These are phyloP conservation scores for Hydrozoanthus tunicans DNA, from an alignment of 64 coral and sea anemone genomes.

Conservation along the genomic window DNA sequence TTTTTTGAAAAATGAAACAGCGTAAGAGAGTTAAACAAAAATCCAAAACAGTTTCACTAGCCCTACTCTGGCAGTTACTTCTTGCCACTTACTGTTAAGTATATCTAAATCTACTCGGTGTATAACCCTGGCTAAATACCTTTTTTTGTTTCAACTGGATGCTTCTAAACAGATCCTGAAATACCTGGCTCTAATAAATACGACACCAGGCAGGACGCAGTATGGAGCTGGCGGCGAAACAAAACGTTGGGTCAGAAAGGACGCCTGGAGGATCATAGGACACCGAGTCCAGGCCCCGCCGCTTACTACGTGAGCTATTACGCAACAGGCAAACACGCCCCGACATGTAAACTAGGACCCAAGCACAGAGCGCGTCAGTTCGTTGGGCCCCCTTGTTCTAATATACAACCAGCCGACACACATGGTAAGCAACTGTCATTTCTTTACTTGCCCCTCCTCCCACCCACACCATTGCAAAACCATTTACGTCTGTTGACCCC, in stretches of 20 bases:
- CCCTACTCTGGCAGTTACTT: no score
- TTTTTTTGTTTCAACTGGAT: not conserved
- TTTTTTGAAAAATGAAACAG: no score
- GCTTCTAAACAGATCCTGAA: not conserved
- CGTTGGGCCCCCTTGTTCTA: conserved; percentile 35
- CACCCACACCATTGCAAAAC: no score
- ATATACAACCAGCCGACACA: conserved; percentile 56
- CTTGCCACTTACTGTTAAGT: not conserved
- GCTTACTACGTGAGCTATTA: conserved; percentile 53
- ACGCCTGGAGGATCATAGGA: conserved; percentile 25
- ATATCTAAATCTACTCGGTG: not conserved
- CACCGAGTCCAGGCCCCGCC: conserved; percentile 30
- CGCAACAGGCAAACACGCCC: conserved; percentile 56
- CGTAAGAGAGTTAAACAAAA: no score
- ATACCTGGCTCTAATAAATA: conserved; percentile 36
- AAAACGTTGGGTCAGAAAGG: conserved; percentile 48
- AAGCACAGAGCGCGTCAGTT: conserved; percentile 15
- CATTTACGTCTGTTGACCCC: not conserved
- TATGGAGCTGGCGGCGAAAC: conserved; percentile 39
- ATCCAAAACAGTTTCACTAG: no score
- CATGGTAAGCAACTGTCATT: conserved; percentile 4
- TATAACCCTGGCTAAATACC: not conserved
- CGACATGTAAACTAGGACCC: conserved; percentile 28
- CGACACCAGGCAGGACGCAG: conserved; percentile 39
- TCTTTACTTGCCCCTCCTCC: no score